These are phyloP conservation scores for Venustoraphidia nigricollis DNA, from an alignment of 2,888 invertebrate genomes.

Conservation along the genomic window DNA sequence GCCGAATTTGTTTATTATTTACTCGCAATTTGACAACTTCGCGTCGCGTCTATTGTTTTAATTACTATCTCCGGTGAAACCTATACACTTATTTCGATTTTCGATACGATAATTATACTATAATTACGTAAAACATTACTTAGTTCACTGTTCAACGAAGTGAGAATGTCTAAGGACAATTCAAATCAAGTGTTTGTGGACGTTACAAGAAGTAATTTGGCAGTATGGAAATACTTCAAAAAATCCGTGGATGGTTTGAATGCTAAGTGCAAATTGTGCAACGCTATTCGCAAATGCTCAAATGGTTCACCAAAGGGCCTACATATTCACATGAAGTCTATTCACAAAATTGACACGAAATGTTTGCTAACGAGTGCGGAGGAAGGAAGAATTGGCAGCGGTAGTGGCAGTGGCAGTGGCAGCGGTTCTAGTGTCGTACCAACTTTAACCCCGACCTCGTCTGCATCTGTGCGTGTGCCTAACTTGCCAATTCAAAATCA, in stretches of 20 bases:
- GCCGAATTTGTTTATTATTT: too few relatives aligned
- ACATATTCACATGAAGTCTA: conserved; percentile 5
- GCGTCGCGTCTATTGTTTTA: too few relatives aligned
- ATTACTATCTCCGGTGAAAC: too few relatives aligned
- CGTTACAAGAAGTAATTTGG: not conserved
- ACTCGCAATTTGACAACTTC: too few relatives aligned
- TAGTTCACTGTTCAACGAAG: too few relatives aligned
- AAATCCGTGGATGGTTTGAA: conserved; percentile 5
- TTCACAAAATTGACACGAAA: conserved; percentile 5
- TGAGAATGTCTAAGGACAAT: too few relatives aligned
- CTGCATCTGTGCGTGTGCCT: not conserved
- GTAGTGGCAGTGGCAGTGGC: too few relatives aligned
- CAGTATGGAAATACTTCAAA: conserved; percentile 4
- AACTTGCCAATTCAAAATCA: not conserved
- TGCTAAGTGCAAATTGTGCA: conserved; percentile 6
- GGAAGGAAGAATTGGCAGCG: too few relatives aligned
- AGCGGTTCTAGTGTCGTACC: not conserved
- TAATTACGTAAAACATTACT: too few relatives aligned
- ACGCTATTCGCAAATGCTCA: conserved; percentile 4
- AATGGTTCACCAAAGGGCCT: conserved; percentile 3
- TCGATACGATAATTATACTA: too few relatives aligned
- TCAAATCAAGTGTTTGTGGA: too few relatives aligned
- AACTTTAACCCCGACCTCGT: not conserved
- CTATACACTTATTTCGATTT: too few relatives aligned
- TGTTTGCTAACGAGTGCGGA: not conserved